Conservation (phyloP, 2,797 vertebrate genomes). For the Zonotrichia albicollis region DNA sequence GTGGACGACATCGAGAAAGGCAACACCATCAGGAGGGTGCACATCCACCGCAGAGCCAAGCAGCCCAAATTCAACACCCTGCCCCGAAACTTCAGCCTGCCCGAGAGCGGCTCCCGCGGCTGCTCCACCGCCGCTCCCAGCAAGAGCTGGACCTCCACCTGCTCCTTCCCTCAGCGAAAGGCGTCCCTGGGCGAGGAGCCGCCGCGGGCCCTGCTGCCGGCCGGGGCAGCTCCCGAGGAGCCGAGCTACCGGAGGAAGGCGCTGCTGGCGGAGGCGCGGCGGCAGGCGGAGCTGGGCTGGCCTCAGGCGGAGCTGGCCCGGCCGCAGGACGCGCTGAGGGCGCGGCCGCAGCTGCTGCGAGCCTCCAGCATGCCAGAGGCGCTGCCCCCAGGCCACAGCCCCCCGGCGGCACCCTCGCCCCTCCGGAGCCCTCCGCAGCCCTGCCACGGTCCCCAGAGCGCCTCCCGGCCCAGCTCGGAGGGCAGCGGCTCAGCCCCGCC, state of each 20-base stretch:
- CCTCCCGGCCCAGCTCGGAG: slow-evolving; percentile 44
- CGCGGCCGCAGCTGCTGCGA: slow-evolving; percentile 88
- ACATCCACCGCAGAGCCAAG: slow-evolving; percentile 90
- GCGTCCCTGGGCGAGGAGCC: slow-evolving; percentile 84
- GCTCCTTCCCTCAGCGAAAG: slow-evolving; percentile 81
- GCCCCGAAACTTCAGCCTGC: slow-evolving; percentile 95
- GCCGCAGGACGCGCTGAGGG: slow-evolving; percentile 77
- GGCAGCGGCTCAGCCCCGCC: slow-evolving; percentile 21
- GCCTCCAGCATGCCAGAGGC: slow-evolving; percentile 91
- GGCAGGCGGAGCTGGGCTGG: slow-evolving; percentile 35
- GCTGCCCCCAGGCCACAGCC: slow-evolving; percentile 78
- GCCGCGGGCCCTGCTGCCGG: slow-evolving; percentile 65
- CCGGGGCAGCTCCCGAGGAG: neutral
- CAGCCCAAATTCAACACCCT: slow-evolving; percentile 95
- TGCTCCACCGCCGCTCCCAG: slow-evolving; percentile 48
- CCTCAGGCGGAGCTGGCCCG: too few species aligned
- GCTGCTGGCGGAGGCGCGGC: slow-evolving; percentile 44
- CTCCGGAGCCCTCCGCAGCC: slow-evolving; percentile 31
- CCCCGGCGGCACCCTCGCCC: slow-evolving; percentile 53
- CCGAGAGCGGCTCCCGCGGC: slow-evolving; percentile 78
- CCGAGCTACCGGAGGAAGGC: slow-evolving; percentile 66
- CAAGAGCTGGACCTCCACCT: slow-evolving; percentile 84
- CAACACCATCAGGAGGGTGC: slow-evolving; percentile 93
- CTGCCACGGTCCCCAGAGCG: slow-evolving; percentile 63
- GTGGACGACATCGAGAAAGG: slow-evolving; percentile 99